Percentiles rank a stretch among this genome's conserved stretches.
Evolutionary conservation across 2,113 vertebrate species (phyloP).

Genomic region (Xyrauchen texanus): DNA sequence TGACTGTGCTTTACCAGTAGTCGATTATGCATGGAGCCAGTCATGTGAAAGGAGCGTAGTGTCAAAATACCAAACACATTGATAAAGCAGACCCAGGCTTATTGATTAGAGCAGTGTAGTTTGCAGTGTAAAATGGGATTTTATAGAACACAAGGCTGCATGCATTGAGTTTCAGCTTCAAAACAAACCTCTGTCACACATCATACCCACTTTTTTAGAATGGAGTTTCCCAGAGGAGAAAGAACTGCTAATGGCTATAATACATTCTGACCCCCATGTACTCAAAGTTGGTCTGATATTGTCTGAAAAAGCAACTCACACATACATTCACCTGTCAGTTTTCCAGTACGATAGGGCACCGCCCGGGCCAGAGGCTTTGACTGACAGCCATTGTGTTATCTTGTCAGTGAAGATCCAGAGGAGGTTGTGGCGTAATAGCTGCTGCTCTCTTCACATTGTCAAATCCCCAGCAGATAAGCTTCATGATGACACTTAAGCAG

Average conservation of each 20-base stretch:
- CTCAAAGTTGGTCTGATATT: not conserved
- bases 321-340: not conserved
- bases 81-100: slow-evolving; percentile 51
- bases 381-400: slow-evolving; percentile 57
- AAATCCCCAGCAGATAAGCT: slow-evolving; percentile 42
- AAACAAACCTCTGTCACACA: slow-evolving; percentile 20
- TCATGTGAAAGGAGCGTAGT: slow-evolving; percentile 44
- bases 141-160: slow-evolving; percentile 15
- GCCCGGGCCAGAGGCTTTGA: slow-evolving; percentile 29
- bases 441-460: slow-evolving; percentile 47
- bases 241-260: not conserved
- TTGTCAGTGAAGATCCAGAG: slow-evolving; percentile 45
- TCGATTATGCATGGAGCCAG: slow-evolving; percentile 49
- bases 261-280: not conserved
- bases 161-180: slow-evolving; percentile 6
- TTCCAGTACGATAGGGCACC: not conserved
- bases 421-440: slow-evolving; percentile 21
- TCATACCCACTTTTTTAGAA: slow-evolving; percentile 25
- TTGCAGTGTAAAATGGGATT: slow-evolving; percentile 42
- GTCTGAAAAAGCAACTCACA: not conserved
- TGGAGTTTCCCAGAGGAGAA: slow-evolving; percentile 28
- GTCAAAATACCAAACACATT: slow-evolving; percentile 50
- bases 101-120: slow-evolving; percentile 49
- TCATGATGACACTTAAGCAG: slow-evolving; percentile 45
- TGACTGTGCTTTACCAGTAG: slow-evolving; percentile 49